phyloP scores from a whole-genome alignment of 2,797 vertebrate genomes.

The Dallia pectoralis region DNA sequence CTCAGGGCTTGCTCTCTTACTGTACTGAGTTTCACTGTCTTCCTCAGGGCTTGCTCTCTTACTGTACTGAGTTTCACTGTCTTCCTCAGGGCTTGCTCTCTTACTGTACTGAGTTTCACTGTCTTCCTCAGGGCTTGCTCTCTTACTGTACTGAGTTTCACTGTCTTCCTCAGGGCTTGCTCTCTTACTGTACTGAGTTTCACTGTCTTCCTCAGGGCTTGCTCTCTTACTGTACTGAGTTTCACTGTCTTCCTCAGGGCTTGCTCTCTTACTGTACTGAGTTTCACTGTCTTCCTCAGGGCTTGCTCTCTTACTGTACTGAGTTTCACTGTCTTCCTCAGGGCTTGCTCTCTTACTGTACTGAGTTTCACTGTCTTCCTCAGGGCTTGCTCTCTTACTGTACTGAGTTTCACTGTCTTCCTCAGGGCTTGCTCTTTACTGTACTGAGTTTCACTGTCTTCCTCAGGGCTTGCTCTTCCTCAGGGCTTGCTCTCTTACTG shows the following conservation, averaged over 20 bases:
- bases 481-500: too few relatives aligned
- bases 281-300: background rate
- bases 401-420: background rate
- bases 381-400: conserved; percentile 89
- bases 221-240: conserved; percentile 67
- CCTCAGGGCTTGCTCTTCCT: conserved; percentile 86
- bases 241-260: conserved; percentile 64
- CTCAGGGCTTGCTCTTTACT: background rate
- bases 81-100: conserved; percentile 83
- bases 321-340: conserved; percentile 38
- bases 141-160: conserved; percentile 63
- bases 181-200: too few relatives aligned
- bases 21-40: conserved; percentile 35
- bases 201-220: conserved; percentile 74
- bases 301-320: too few relatives aligned
- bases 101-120: background rate
- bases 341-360: conserved; percentile 81
- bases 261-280: conserved; percentile 74
- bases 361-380: background rate
- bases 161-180: background rate
- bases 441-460: background rate
- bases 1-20: conserved; percentile 85
- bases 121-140: conserved; percentile 74
- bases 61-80: too few relatives aligned
- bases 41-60: background rate